Evolutionary conservation across 2,888 invertebrate genomes (phyloP), one percentile per base, ranked within the genome.

Genomic region (Penaeus monodon): DNA sequence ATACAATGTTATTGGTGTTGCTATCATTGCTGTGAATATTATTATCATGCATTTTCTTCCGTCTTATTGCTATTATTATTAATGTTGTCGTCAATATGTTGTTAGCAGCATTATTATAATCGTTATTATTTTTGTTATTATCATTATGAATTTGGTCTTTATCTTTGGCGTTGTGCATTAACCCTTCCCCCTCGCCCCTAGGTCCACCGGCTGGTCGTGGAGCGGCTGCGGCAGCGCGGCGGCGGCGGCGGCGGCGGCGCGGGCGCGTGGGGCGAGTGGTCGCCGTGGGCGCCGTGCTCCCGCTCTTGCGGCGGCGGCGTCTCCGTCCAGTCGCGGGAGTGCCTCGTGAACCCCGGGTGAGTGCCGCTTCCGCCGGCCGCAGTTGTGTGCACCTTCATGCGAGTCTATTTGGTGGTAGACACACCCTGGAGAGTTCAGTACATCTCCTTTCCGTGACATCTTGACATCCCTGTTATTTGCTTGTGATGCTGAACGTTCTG

Each of bases 191-290:
- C 38, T 7, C 7, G 4, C 1, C 78, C 81, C 22, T 86, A 89
- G 89, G 81, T 89, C 3, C 89, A 89, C 70, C 76, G 86, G 33
- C 78, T 88, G 79, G 88, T 89, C 68, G 29, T 89, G 79, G 88
- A 77, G 63, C 80, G 85, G 24, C 85, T 89, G 27, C 85, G 77
- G 49, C 79, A 80, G 65, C 79, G 81, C 7, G 64, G 70, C 2
- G 73, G 78, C 7, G 70, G 81, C 7, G 64, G 70, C 2, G 73
- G 78, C 7, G 70, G 68, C n/a, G 65, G 68, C n/a, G 74, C 70
- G 4, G 89, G 89, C 49, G 76, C 85, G 27, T 89, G 89, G 89
- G 88, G 89, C 24, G 76, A 82, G 68, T 89, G 89, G 89, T 84
- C 82, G 20, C n/a, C 83, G 68, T 89, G 89, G 89, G 76, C 88